Conservation (phyloP, 2,888 invertebrate genomes). For the Eilema depressum region DNA sequence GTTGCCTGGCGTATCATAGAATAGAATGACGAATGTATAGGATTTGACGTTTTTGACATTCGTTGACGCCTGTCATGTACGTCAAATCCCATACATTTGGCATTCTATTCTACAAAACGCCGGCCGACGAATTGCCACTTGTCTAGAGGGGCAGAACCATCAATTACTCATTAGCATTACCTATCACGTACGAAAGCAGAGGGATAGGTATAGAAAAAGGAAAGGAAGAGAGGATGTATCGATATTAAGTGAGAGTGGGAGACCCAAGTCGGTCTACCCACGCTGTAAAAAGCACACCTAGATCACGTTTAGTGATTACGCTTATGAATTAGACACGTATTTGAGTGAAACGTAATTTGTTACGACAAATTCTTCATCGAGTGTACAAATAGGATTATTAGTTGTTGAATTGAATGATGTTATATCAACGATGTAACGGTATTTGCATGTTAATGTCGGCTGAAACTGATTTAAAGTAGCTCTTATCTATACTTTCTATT, state of each 20-base stretch:
- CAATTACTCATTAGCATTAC: too few relatives aligned
- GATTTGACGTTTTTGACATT: too few relatives aligned
- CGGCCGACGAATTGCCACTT: too few relatives aligned
- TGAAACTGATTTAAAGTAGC: slow-evolving; percentile 64
- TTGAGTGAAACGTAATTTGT: neutral
- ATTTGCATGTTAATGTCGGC: slow-evolving; percentile 64
- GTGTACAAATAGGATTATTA: neutral
- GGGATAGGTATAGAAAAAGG: too few relatives aligned
- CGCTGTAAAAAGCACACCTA: neutral
- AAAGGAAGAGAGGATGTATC: neutral
- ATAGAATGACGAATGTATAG: too few relatives aligned
- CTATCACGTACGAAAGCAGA: too few relatives aligned
- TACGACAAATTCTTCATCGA: neutral
- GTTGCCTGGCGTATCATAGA: too few relatives aligned
- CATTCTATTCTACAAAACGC: too few relatives aligned
- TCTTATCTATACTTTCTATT: slow-evolving; percentile 70
- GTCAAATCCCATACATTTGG: too few relatives aligned
- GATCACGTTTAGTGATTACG: neutral
- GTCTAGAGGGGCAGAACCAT: too few relatives aligned
- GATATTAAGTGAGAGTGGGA: neutral
- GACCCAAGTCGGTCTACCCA: neutral
- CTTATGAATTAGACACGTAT: neutral
- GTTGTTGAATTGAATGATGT: slow-evolving; percentile 46
- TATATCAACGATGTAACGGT: slow-evolving; percentile 57
- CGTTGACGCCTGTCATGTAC: too few relatives aligned